Percentiles rank a stretch among this genome's conserved stretches.
Evolutionary conservation across 2,113 vertebrate genomes (phyloP).

Genomic region (Rhizomys pruinosus): DNA sequence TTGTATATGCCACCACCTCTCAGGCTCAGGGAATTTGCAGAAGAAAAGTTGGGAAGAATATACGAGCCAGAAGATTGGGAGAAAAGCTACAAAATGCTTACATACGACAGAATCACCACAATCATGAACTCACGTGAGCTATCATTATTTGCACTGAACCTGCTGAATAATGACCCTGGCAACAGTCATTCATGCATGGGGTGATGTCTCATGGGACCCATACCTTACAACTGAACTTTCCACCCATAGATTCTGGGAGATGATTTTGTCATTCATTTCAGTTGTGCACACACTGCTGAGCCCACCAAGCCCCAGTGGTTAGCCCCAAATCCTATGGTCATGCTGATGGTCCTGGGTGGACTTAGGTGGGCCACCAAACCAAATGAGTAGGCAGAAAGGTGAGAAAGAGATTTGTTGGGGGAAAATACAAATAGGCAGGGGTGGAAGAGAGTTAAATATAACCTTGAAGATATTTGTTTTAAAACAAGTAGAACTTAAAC

Average conservation of each 20-base stretch:
- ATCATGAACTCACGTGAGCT: background rate
- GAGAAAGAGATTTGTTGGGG: background rate
- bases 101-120: background rate
- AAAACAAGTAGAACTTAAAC: background rate
- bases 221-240: background rate
- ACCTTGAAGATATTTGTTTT: background rate
- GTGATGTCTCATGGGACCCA: background rate
- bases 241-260: background rate
- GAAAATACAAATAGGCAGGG: background rate
- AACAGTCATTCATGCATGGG: background rate
- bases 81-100: background rate
- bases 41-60: background rate
- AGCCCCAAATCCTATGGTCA: background rate
- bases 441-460: background rate
- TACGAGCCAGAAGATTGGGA: background rate
- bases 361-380: no score
- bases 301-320: background rate
- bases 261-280: background rate
- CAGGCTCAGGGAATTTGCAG: background rate
- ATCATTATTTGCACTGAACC: background rate
- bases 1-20: background rate
- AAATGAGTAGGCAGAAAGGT: background rate
- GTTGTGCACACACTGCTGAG: no score
- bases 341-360: background rate
- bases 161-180: background rate